phyloP scores from a whole-genome alignment of 2,888 invertebrate genomes.

The Drosophila barbarae region DNA sequence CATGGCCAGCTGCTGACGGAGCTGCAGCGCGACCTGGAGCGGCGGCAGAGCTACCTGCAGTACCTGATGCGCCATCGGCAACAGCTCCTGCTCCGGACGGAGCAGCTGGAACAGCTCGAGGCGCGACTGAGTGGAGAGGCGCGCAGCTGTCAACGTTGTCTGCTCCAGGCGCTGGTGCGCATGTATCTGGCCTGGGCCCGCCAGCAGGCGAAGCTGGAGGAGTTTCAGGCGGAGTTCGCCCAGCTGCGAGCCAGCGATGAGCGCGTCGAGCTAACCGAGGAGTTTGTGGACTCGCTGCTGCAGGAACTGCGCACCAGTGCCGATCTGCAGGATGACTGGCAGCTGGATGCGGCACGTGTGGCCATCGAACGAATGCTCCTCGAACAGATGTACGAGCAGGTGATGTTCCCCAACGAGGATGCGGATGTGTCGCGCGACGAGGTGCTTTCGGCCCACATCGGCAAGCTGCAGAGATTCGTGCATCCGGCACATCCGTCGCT shows the following conservation, averaged over 20 bases:
- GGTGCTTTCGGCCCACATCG: constrained; percentile 93
- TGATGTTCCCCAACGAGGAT: constrained; percentile 98
- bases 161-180: constrained; percentile 87
- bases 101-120: constrained; percentile 85
- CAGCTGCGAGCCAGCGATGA: constrained; percentile 91
- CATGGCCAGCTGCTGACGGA: constrained; percentile 87
- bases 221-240: constrained; percentile 90
- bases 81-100: constrained; percentile 87
- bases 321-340: constrained; percentile 80
- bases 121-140: constrained; percentile 85
- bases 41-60: constrained; percentile 88
- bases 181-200: constrained; percentile 91
- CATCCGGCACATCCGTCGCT: constrained; percentile 90
- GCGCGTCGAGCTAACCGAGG: constrained; percentile 92
- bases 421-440: constrained; percentile 95
- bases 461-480: constrained; percentile 87
- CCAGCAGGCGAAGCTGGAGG: constrained; percentile 85
- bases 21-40: constrained; percentile 87
- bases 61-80: constrained; percentile 91
- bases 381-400: constrained; percentile 93
- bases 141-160: constrained; percentile 86
- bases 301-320: constrained; percentile 85
- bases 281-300: constrained; percentile 87
- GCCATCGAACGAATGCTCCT: constrained; percentile 95
- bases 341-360: constrained; percentile 87